Evolutionary conservation across 2,888 invertebrate species (phyloP), one percentile per base, ranked within the genome.

Genomic region (Chrysolina oricalcia): DNA sequence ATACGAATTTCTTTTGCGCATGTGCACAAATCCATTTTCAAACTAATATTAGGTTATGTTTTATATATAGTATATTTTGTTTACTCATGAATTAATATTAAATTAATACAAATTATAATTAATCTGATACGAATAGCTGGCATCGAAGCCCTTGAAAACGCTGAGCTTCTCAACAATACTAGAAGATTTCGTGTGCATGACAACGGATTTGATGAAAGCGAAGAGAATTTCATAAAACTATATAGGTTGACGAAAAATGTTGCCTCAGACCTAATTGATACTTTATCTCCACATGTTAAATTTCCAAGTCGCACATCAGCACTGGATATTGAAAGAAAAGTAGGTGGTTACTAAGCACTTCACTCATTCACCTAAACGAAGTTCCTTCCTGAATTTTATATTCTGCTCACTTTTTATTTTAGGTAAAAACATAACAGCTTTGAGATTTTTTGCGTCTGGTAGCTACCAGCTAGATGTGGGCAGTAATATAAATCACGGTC

Each of bases 131-230:
- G 65, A 65, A 43, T 65, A 65, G 65, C 65, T 41, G 65, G 65
- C 19, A 65, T 65, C 3, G 65, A 65, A 19, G 65, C 65, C 9
- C 43, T 65, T 17, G 65, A 65, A 43, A 65, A 65, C 21, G 65
- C 46, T 19, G 40, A 65, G 43, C 65, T 65, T 40, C 43, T 65
- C 43, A n/a, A 35, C 19, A 15, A 41, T 17, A 40, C 17, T 10
- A 65, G 65, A 41, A 43, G 41, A 46, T 46, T 46, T 46, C 46
- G 46, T 46, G 15, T 46, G 4, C 15, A 46, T n/a, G 46, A 46
- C 15, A 15, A 46, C 6, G 46, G 15, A 46, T 46, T 46, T n/a
- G 46, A 46, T 15, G 46, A n/a, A 46, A 46, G 15, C 6, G 46
- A 8, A 46, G 10, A 46, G 46, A 46, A 8, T 46, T 46, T 43